These are phyloP conservation scores for Drosophila auraria DNA, from an alignment of 1,140 invertebrate genomes.

Conservation along the genomic window DNA sequence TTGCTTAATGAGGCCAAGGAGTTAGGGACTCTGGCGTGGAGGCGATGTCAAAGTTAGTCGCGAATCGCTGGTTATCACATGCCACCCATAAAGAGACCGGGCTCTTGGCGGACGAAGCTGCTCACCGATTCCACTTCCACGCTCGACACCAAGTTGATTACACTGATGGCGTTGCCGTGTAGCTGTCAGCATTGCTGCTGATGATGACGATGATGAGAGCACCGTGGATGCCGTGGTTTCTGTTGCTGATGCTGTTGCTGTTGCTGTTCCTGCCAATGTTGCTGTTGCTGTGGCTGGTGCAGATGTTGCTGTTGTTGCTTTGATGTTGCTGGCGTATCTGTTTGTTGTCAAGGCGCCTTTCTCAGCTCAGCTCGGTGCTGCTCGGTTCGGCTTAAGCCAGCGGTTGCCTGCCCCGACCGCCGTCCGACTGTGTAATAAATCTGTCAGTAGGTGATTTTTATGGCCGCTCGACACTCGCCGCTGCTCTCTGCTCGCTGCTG, in stretches of 20 bases:
- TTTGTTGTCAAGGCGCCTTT: slow-evolving; percentile 76
- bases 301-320: slow-evolving; percentile 52
- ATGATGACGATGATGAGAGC: slow-evolving; percentile 83
- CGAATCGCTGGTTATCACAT: slow-evolving; percentile 53
- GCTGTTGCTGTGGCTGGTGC: slow-evolving; percentile 22
- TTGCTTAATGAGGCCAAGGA: slow-evolving; percentile 76
- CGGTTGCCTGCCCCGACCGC: slow-evolving; percentile 36
- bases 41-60: slow-evolving; percentile 36
- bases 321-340: slow-evolving; percentile 70
- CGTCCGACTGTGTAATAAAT: slow-evolving; percentile 77
- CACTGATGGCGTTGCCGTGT: slow-evolving; percentile 82
- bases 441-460: slow-evolving; percentile 83
- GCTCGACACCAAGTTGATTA: slow-evolving; percentile 80
- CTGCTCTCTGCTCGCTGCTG: slow-evolving; percentile 61
- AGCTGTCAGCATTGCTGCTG: slow-evolving; percentile 81
- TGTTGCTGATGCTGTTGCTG: slow-evolving; percentile 19
- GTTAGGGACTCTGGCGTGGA: slow-evolving; percentile 48
- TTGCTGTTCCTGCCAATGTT: slow-evolving; percentile 43
- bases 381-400: slow-evolving; percentile 37
- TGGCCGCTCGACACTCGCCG: slow-evolving; percentile 78
- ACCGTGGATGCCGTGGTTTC: slow-evolving; percentile 62
- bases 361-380: slow-evolving; percentile 11
- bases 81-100: slow-evolving; percentile 73
- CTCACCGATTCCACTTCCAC: slow-evolving; percentile 32
- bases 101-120: slow-evolving; percentile 25